A percentile compares a stretch with the other conserved stretches of the same genome.
phyloP scores from a whole-genome alignment of 2,113 vertebrate species.

The Cromileptes altivelis region DNA sequence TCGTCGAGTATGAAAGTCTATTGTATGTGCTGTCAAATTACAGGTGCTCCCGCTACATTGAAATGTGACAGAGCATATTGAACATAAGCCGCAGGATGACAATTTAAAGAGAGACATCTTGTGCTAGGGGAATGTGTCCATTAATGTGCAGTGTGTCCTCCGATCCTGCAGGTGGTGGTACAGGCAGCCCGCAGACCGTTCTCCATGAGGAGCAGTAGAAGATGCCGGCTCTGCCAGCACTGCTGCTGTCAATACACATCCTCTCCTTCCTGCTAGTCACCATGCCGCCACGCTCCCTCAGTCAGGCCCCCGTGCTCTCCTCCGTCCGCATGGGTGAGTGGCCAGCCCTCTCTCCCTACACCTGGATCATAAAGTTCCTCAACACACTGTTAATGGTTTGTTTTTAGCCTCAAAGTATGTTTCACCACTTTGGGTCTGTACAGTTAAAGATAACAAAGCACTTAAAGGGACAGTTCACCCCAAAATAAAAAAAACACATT shows the following conservation, averaged over 20 bases:
- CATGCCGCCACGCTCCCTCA: slow-evolving; percentile 87
- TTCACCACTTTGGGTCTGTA: background rate
- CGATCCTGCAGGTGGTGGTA: slow-evolving; percentile 89
- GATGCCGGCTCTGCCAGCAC: slow-evolving; percentile 96
- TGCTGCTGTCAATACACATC: slow-evolving; percentile 92
- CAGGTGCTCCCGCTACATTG: slow-evolving; percentile 15
- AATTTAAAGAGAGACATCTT: slow-evolving; percentile 27
- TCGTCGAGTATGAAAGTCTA: slow-evolving; percentile 32
- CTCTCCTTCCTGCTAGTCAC: slow-evolving; percentile 86
- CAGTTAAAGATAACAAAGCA: background rate
- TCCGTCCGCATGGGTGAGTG: slow-evolving; percentile 94
- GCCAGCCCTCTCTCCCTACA: background rate
- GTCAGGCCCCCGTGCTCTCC: slow-evolving; percentile 89
- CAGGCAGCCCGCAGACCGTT: slow-evolving; percentile 93
- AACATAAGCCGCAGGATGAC: slow-evolving; percentile 31
- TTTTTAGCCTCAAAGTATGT: background rate
- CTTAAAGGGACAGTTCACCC: too few relatives aligned
- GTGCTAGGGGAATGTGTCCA: slow-evolving; percentile 16
- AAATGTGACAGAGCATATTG: slow-evolving; percentile 30
- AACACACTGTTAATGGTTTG: background rate
- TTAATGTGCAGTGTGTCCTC: slow-evolving; percentile 47
- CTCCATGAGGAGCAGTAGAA: slow-evolving; percentile 99
- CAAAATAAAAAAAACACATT: too few relatives aligned
- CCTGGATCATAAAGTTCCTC: background rate
- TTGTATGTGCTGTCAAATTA: slow-evolving; percentile 43